A percentile compares a stretch with the other conserved stretches of the same genome.
These are phyloP conservation scores for Scomber scombrus DNA, from an alignment of 2,113 vertebrate genomes.

Conservation along the genomic window DNA sequence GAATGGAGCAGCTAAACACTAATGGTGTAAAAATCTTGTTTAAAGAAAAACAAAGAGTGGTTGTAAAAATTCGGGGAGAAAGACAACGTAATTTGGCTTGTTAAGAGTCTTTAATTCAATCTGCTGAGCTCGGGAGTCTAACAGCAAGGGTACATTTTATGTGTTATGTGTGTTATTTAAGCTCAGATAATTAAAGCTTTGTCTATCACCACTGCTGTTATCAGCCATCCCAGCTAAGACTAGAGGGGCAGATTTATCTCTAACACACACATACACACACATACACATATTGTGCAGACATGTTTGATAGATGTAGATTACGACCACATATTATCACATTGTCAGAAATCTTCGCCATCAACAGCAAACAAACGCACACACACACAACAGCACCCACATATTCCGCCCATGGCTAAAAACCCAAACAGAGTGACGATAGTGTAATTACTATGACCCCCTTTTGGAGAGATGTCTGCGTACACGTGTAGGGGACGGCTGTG, in stretches of 20 bases:
- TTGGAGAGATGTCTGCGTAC: not conserved
- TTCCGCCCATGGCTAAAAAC: conserved; percentile 25
- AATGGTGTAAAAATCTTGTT: not conserved
- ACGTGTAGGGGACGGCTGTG: not conserved
- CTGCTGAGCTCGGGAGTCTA: conserved; percentile 7
- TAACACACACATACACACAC: not conserved
- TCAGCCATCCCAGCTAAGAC: conserved; percentile 11
- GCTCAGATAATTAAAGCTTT: conserved; percentile 46
- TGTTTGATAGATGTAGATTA: conserved; percentile 7
- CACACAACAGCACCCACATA: conserved; percentile 12
- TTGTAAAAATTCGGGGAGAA: conserved; percentile 9
- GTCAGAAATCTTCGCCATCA: conserved; percentile 36
- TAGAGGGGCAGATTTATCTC: conserved; percentile 7
- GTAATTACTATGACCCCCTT: conserved; percentile 28
- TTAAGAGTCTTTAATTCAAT: conserved; percentile 52
- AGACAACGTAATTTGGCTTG: conserved; percentile 42
- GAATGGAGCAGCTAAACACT: not conserved
- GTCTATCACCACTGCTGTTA: conserved; percentile 42
- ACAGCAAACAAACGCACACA: not conserved
- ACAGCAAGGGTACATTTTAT: not conserved
- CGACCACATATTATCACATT: conserved; percentile 8
- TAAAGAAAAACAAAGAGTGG: not conserved
- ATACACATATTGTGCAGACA: not conserved
- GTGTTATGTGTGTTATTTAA: not conserved
- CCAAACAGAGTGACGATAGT: conserved; percentile 6